Evolutionary conservation across 2,797 vertebrate species (phyloP).

Genomic region (Linurgus olivaceus): DNA sequence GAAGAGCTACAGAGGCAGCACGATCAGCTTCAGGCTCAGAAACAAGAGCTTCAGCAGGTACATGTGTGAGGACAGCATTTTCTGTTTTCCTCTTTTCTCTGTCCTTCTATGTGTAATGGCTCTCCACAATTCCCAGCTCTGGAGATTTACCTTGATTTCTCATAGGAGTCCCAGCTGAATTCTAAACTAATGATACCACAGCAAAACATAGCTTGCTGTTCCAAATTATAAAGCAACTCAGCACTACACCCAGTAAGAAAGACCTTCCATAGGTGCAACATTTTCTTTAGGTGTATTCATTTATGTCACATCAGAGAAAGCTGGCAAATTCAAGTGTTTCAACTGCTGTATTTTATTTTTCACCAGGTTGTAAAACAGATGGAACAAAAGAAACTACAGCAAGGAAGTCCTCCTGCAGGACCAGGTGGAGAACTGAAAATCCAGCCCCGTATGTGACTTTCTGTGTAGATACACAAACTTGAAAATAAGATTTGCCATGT

Average conservation of each 20-base stretch:
- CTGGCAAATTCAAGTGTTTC: not conserved
- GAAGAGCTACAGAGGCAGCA: constrained; percentile 91
- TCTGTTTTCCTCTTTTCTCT: not conserved
- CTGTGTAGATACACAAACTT: not conserved
- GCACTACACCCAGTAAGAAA: not conserved
- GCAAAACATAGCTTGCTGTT: not conserved
- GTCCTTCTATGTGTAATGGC: not conserved
- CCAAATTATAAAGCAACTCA: not conserved
- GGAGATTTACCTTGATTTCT: not conserved
- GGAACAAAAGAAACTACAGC: constrained; percentile 89
- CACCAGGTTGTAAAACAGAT: constrained; percentile 91
- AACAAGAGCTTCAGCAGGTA: constrained; percentile 91
- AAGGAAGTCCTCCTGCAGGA: constrained; percentile 78
- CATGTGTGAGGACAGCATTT: not conserved
- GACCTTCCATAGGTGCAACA: not conserved
- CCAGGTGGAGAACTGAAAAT: constrained; percentile 79
- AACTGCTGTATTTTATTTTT: not conserved
- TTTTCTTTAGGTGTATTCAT: not conserved
- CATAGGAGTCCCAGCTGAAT: not conserved
- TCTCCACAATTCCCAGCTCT: not conserved
- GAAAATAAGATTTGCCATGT: not conserved
- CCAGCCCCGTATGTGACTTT: constrained; percentile 73
- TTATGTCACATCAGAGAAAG: not conserved
- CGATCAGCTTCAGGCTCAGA: constrained; percentile 91
- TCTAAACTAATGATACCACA: not conserved